Conservation (phyloP, 2,888 invertebrate genomes). For the Drosophila meridionalis region DNA sequence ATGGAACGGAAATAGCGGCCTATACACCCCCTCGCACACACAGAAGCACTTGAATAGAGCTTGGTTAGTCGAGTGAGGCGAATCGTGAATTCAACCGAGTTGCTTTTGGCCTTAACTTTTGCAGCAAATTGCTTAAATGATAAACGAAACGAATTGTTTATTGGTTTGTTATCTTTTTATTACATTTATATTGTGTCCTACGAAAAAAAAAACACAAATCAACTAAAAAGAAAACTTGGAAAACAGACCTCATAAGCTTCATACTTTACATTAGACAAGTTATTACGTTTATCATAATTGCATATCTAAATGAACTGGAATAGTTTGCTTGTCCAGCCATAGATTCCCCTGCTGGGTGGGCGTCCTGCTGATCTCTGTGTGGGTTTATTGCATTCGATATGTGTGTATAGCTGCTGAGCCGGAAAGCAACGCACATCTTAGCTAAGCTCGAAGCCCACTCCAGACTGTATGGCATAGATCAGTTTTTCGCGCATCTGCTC, state of each 20-base stretch:
- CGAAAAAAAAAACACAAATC: constrained; percentile 44
- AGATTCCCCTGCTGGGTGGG: constrained; percentile 36
- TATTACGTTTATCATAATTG: constrained; percentile 62
- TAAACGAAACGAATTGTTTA: constrained; percentile 15
- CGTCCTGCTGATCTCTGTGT: constrained; percentile 17
- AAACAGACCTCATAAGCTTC: constrained; percentile 74
- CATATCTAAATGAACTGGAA: constrained; percentile 59
- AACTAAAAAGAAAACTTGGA: constrained; percentile 49
- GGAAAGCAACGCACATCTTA: constrained; percentile 85
- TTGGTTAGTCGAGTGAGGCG: constrained; percentile 9
- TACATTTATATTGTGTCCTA: constrained; percentile 53
- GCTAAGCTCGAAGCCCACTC: constrained; percentile 98
- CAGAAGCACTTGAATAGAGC: constrained; percentile 20
- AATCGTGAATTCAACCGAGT: constrained; percentile 22
- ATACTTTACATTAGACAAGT: constrained; percentile 60
- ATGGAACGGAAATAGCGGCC: constrained; percentile 50
- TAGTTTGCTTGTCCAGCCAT: constrained; percentile 40
- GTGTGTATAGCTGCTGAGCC: constrained; percentile 24
- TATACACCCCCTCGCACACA: constrained; percentile 7
- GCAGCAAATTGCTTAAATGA: constrained; percentile 13
- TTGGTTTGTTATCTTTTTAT: constrained; percentile 19
- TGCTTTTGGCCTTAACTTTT: constrained; percentile 10
- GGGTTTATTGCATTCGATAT: constrained; percentile 54
- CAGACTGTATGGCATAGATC: constrained; percentile 96
- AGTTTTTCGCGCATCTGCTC: constrained; percentile 92